Evolutionary conservation across 2,888 invertebrate genomes (phyloP).

Genomic region (Metopia argyrocephala): DNA sequence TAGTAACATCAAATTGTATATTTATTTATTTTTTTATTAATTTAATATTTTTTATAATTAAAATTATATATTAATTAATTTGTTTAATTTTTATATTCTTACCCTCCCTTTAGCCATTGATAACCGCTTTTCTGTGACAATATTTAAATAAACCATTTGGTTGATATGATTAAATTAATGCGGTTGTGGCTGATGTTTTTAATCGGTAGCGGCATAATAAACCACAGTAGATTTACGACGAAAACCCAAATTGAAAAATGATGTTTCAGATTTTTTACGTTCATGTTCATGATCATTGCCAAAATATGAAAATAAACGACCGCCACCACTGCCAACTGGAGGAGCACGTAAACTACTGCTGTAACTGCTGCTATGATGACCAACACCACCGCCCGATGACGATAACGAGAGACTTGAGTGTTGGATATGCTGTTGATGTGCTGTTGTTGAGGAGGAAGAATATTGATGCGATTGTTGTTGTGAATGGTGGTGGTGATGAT

Average conservation of each 20-base stretch:
- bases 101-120: not conserved
- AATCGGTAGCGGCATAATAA: conserved; percentile 77
- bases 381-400: conserved; percentile 46
- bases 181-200: not conserved
- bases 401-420: conserved; percentile 49
- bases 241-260: conserved; percentile 78
- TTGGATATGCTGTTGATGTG: conserved; percentile 60
- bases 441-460: conserved; percentile 58
- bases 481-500: conserved; percentile 67
- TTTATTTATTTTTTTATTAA: not conserved
- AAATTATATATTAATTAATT: conserved; percentile 4
- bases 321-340: conserved; percentile 70
- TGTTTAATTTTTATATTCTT: conserved; percentile 1
- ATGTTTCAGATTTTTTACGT: conserved; percentile 77
- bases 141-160: not conserved
- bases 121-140: not conserved
- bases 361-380: conserved; percentile 68
- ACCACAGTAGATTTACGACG: conserved; percentile 77
- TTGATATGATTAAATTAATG: not conserved
- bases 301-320: conserved; percentile 77
- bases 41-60: conserved; percentile 23
- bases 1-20: conserved; percentile 43
- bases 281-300: conserved; percentile 77
- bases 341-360: conserved; percentile 70
- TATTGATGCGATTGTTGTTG: conserved; percentile 67